Conservation (phyloP, 2,888 invertebrate species). For the Furcula furcula region DNA sequence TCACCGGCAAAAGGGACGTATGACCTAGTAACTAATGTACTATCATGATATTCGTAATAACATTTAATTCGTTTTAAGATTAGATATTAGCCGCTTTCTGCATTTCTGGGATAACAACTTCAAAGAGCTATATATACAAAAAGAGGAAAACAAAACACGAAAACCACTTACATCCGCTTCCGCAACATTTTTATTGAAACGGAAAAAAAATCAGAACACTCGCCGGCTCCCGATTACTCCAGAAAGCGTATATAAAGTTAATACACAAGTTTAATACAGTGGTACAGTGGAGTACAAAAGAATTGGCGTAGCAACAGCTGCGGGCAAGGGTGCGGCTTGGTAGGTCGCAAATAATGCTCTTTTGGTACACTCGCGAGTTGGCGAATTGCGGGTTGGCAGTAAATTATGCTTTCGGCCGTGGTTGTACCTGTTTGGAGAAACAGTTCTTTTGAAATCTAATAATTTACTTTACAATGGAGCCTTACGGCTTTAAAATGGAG, state of each 20-base stretch:
- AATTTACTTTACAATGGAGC: too few relatives aligned
- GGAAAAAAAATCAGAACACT: too few relatives aligned
- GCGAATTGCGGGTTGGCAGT: conserved; percentile 14
- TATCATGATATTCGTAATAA: too few relatives aligned
- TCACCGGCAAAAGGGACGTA: too few relatives aligned
- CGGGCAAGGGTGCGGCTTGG: conserved; percentile 25
- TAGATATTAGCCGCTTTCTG: too few relatives aligned
- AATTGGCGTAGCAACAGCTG: conserved; percentile 24
- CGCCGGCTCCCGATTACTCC: conserved; percentile 16
- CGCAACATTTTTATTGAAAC: background rate
- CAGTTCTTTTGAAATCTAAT: too few relatives aligned
- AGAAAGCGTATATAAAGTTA: conserved; percentile 18
- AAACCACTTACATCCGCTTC: background rate
- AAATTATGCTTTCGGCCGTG: conserved; percentile 20
- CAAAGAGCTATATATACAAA: too few relatives aligned
- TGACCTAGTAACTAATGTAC: too few relatives aligned
- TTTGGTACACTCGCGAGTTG: conserved; percentile 28
- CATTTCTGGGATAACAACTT: too few relatives aligned
- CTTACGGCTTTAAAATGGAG: too few relatives aligned
- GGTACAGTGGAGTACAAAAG: conserved; percentile 21
- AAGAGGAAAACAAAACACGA: background rate
- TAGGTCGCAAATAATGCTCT: conserved; percentile 18
- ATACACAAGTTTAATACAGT: conserved; percentile 26
- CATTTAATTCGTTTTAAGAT: too few relatives aligned
- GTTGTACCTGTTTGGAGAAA: background rate